Conservation (phyloP, 2,797 vertebrate genomes). For the Malacoctenus gilli region DNA sequence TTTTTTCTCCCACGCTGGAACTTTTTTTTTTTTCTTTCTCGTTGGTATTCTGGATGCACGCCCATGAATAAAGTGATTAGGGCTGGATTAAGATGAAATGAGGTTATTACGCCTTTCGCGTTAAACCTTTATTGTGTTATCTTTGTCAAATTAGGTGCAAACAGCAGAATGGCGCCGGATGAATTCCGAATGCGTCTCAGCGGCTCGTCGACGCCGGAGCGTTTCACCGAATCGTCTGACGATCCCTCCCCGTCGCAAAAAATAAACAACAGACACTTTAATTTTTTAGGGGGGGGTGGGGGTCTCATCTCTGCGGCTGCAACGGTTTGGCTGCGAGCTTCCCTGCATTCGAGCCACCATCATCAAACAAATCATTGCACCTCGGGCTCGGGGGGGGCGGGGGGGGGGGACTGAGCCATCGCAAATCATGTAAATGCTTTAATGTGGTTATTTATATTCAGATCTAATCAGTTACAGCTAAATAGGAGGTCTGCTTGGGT, state of each 20-base stretch:
- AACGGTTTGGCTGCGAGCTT: conserved; percentile 4
- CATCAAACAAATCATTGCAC: conserved; percentile 5
- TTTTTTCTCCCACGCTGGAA: too few relatives aligned
- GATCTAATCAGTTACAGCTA: not conserved
- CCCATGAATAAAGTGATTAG: not conserved
- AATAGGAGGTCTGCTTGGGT: conserved; percentile 1
- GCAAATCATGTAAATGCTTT: conserved; percentile 1
- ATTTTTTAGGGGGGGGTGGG: too few relatives aligned
- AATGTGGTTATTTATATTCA: conserved; percentile 15
- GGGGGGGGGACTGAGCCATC: not conserved
- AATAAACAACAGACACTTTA: conserved; percentile 7
- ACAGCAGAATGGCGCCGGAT: conserved; percentile 21
- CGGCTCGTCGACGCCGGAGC: conserved; percentile 27
- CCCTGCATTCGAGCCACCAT: not conserved
- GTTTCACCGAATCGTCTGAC: conserved; percentile 31
- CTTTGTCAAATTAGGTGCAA: conserved; percentile 26
- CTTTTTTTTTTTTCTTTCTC: not conserved
- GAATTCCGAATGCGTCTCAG: conserved; percentile 25
- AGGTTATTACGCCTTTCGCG: conserved; percentile 6
- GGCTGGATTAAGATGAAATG: conserved; percentile 12
- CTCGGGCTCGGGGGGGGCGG: not conserved
- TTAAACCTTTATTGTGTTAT: conserved; percentile 3
- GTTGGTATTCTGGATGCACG: not conserved
- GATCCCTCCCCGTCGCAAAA: conserved; percentile 19
- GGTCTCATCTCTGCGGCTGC: conserved; percentile 6